Base-by-base conservation (phyloP, 2,797 vertebrate genomes). In the Enteromius treurensis region DNA sequence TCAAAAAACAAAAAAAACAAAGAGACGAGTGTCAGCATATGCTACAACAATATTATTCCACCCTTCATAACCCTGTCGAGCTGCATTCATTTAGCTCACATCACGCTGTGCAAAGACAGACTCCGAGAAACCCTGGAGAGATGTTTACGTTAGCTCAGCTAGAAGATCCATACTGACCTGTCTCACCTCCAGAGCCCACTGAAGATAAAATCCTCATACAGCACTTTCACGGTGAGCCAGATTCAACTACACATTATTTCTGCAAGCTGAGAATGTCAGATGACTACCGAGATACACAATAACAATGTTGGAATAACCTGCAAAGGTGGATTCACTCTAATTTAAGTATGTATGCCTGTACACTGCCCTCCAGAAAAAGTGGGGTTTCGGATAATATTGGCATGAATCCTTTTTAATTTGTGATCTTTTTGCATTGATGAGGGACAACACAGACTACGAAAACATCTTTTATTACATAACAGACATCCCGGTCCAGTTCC, bases 31-130 rank as follows among this genome's bases (percentile, higher is more conserved):
- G 76, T 82, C 37, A 85, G 42, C 23, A 42, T 45, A 60, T n/a
- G 45, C 62, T 84, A 51, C n/a, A 62, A 85, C 78, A 87, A 86
- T 84, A 81, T 86, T 87, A 81, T 79, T 17, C 26, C 69, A 83
- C 42, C 78, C 73, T 68, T 80, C 49, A 42, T 17, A n/a, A 67
- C 47, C 83, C 71, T 45, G 42, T 42, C 19, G 49, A 65, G 11
- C 70, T n/a, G 62, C 32, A 19, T 65, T 60, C 21, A 47, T 67
- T 42, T 45, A 55, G 23, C 13, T 60, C 69, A 53, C 37, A 58
- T 55, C 49, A 40, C 21, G 55, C 78, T 84, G 84, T 83, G 71
- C 76, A 64, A 84, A 84, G 62, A 79, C 26, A 47, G 34, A 71
- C 53, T 81, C 51, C 55, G 77, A 75, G 80, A 67, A 84, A 85